Evolutionary conservation across 1,140 invertebrate species (phyloP), one percentile per base, ranked within the genome.

Genomic region (Drosophila subobscura): DNA sequence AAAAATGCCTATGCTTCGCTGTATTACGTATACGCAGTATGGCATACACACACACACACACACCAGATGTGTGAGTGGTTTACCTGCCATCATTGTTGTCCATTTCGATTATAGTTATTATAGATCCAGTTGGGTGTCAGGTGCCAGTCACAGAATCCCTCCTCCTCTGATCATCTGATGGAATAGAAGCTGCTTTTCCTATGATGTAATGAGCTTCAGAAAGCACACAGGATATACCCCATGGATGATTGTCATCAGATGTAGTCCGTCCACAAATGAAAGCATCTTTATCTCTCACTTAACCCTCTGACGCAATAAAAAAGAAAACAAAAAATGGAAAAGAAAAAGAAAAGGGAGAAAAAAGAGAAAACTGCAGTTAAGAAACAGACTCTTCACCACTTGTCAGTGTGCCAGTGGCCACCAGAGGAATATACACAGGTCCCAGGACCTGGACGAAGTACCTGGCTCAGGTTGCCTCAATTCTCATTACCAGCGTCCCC

Each of bases 21-120:
- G 5, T 27, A 66, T 78, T 79, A 67, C 68, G 81, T 74, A 85
- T 85, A 80, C 80, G 80, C 81, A 80, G 49, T 37, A 42, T 72
- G 49, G 52, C 51, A 27, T 50, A 53, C 44, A 72, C 37, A 20
- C 16, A 20, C 16, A 20, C 16, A 20, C 16, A 20, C 16, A 20
- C 16, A 20, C 16, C n/a, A 12, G 4, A 23, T 47, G 63, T 51
- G 25, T 14, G 40, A 22, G 23, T 25, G 12, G 56, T 71, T 42
- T 42, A 49, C 53, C 68, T 61, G 70, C 50, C 68, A 44, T 55
- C 45, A 55, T 63, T 25, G 50, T 52, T 52, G 42, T 54, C 57
- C 41, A 41, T 16, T 44, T 40, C 45, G 68, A 72, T 72, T 72
- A 72, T 72, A 61, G 67, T 72, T 72, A 63, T 72, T 72, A 63